phyloP scores from a whole-genome alignment of 2,888 invertebrate genomes.

The Ctena decussata region DNA sequence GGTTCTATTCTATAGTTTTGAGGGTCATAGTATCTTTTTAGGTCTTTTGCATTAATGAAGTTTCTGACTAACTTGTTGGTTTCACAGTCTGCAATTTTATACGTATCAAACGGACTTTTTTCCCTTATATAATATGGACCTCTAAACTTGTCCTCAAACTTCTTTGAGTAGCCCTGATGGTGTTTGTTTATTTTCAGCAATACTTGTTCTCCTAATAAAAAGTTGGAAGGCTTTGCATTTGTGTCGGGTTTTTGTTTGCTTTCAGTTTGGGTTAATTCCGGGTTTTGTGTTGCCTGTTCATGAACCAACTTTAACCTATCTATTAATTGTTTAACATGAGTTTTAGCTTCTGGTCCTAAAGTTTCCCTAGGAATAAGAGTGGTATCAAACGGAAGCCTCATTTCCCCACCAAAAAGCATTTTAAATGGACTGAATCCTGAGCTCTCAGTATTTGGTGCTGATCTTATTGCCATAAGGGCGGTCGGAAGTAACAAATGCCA shows the following conservation, averaged over 20 bases:
- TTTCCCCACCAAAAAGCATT: slow-evolving; percentile 57
- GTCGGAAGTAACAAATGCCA: slow-evolving; percentile 44
- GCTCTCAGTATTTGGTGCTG: slow-evolving; percentile 45
- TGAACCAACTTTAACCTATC: slow-evolving; percentile 32
- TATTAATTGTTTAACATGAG: slow-evolving; percentile 19
- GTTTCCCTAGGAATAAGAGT: slow-evolving; percentile 28
- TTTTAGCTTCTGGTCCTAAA: slow-evolving; percentile 14
- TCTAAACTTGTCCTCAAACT: slow-evolving; percentile 29
- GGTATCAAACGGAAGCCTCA: slow-evolving; percentile 52
- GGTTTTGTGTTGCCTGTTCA: slow-evolving; percentile 23
- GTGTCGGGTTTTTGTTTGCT: slow-evolving; percentile 37
- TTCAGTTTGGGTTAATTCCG: slow-evolving; percentile 31
- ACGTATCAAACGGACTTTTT: slow-evolving; percentile 25
- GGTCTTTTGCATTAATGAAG: slow-evolving; percentile 22
- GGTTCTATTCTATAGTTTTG: slow-evolving; percentile 9
- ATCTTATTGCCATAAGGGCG: slow-evolving; percentile 51
- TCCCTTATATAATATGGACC: slow-evolving; percentile 13
- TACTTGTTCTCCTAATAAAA: slow-evolving; percentile 2
- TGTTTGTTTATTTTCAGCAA: slow-evolving; percentile 23
- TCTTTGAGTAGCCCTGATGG: slow-evolving; percentile 5
- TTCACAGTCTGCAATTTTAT: not conserved
- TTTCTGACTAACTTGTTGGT: not conserved
- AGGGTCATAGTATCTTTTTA: slow-evolving; percentile 32
- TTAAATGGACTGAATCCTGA: slow-evolving; percentile 55
- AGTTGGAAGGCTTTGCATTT: slow-evolving; percentile 35